phyloP scores from a whole-genome alignment of 2,797 vertebrate species.

The Phrynocephalus vlangalii region DNA sequence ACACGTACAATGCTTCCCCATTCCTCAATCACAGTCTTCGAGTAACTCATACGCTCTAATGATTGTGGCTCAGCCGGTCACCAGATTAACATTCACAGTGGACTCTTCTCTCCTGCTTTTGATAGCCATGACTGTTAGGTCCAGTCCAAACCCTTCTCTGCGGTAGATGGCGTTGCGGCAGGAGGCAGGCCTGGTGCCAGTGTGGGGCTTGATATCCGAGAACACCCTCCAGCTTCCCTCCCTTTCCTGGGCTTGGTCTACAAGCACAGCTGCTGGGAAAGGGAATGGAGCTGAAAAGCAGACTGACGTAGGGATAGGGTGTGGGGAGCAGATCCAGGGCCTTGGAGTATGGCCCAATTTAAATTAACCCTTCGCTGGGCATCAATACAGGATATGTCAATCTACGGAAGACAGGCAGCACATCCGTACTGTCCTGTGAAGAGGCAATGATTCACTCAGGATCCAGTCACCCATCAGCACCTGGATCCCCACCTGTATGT shows the following conservation, averaged over 20 bases:
- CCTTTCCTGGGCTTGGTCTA: slow-evolving; percentile 38
- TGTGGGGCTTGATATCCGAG: slow-evolving; percentile 27
- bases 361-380: slow-evolving; percentile 42
- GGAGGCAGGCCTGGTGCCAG: slow-evolving; percentile 37
- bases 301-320: slow-evolving; percentile 44
- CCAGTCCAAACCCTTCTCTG: background rate
- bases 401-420: slow-evolving; percentile 22
- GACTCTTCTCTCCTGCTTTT: background rate
- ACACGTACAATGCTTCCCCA: background rate
- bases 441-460: slow-evolving; percentile 34
- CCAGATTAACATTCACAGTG: background rate
- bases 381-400: slow-evolving; percentile 35
- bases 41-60: background rate
- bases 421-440: slow-evolving; percentile 15
- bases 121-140: slow-evolving; percentile 2
- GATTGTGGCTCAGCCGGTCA: background rate
- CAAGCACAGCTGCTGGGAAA: slow-evolving; percentile 46
- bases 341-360: slow-evolving; percentile 39
- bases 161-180: slow-evolving; percentile 15
- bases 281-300: slow-evolving; percentile 28
- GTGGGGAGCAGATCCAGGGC: slow-evolving; percentile 46
- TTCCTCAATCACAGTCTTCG: background rate
- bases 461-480: slow-evolving; percentile 7
- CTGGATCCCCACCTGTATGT: slow-evolving; percentile 1
- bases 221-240: slow-evolving; percentile 32